Evolutionary conservation across 2,888 invertebrate species (phyloP).

Genomic region (Calliphora vomitoria): DNA sequence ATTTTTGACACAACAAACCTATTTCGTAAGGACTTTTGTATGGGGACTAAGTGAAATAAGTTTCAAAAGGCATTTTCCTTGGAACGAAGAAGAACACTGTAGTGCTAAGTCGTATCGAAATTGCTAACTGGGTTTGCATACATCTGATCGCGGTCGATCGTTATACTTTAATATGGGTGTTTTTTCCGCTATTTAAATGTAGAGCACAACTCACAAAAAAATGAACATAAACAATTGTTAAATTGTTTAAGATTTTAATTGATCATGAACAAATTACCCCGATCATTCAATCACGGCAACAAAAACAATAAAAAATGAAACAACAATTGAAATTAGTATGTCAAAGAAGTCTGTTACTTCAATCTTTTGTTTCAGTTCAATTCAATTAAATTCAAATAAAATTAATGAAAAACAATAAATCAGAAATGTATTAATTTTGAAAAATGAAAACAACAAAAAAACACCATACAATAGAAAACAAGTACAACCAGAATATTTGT

Average conservation of each 20-base stretch:
- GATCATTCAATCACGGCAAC: background rate
- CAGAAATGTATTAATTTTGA: background rate
- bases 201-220: background rate
- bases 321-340: background rate
- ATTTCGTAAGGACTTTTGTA: too few species aligned
- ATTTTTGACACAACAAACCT: too few species aligned
- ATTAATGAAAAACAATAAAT: slow-evolving; percentile 14
- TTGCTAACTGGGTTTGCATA: too few species aligned
- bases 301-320: background rate
- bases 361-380: slow-evolving; percentile 66
- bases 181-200: background rate
- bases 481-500: slow-evolving; percentile 38
- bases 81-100: too few species aligned
- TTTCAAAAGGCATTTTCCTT: too few species aligned
- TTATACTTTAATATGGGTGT: too few species aligned
- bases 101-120: too few species aligned
- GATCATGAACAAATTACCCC: background rate
- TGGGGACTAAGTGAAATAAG: too few species aligned
- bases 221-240: background rate
- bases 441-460: background rate
- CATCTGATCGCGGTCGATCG: too few species aligned
- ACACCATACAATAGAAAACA: background rate
- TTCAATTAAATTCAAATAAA: background rate
- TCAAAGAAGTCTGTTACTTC: slow-evolving; percentile 59
- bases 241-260: slow-evolving; percentile 10